Conservation (phyloP, 2,113 vertebrate genomes). For the Pseudopodoces humilis region DNA sequence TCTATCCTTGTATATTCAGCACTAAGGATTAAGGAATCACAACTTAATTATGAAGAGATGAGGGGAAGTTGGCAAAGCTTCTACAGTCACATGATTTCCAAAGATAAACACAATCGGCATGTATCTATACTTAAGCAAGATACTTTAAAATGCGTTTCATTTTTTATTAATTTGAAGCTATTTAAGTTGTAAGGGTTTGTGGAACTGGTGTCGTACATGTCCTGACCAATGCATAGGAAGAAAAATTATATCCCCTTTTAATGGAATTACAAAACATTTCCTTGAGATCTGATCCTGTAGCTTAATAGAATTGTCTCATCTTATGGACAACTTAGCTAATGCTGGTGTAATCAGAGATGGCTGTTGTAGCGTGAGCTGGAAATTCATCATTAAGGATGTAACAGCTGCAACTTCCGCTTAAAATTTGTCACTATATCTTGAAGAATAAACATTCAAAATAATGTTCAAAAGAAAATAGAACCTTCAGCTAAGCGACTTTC, state of each 20-base stretch:
- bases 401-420: not conserved
- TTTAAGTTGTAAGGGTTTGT: not conserved
- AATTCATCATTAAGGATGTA: not conserved
- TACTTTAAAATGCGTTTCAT: not conserved
- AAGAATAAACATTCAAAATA: not conserved
- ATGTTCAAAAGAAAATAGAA: not conserved
- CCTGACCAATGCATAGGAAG: not conserved
- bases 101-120: not conserved
- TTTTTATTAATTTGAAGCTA: not conserved
- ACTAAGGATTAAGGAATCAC: not conserved
- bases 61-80: not conserved
- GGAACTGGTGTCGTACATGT: not conserved
- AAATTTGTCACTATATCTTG: not conserved
- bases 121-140: not conserved
- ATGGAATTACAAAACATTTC: slow-evolving; percentile 60
- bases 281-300: slow-evolving; percentile 37
- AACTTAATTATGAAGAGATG: not conserved
- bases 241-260: slow-evolving; percentile 44
- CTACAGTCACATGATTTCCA: not conserved
- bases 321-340: slow-evolving; percentile 50
- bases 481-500: not conserved
- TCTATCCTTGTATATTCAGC: not conserved
- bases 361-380: not conserved
- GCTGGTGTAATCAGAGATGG: slow-evolving; percentile 45
- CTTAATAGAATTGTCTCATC: slow-evolving; percentile 42